Conservation (phyloP, 2,113 vertebrate species). For the Nycticryphes semicollaris region DNA sequence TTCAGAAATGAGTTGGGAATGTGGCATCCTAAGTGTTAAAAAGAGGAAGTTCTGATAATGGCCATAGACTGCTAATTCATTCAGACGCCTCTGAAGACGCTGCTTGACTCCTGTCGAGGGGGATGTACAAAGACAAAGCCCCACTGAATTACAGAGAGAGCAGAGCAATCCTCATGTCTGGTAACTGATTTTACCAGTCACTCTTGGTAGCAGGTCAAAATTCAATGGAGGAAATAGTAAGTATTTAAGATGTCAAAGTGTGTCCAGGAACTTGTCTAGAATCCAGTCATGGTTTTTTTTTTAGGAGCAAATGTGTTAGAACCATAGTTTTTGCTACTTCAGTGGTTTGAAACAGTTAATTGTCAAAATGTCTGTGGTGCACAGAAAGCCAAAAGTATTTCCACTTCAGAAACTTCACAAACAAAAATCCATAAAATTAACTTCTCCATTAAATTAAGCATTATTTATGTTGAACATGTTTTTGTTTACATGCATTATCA, state of each 20-base stretch:
- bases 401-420: constrained; percentile 43
- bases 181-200: background rate
- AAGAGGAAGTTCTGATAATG: background rate
- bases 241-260: background rate
- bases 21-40: background rate
- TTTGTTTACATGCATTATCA: constrained; percentile 78
- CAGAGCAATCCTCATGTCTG: background rate
- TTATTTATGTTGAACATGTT: constrained; percentile 58
- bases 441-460: constrained; percentile 42
- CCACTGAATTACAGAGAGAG: background rate
- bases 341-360: constrained; percentile 58
- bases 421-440: constrained; percentile 49
- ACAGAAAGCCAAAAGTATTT: constrained; percentile 31
- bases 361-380: constrained; percentile 38
- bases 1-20: background rate
- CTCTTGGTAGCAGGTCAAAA: background rate
- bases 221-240: background rate
- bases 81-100: background rate
- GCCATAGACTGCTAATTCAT: background rate
- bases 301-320: background rate
- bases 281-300: background rate
- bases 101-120: background rate
- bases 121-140: background rate
- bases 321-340: background rate
- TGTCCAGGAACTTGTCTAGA: background rate